phyloP scores from a whole-genome alignment of 2,797 vertebrate species.

The Apogon hyalosoma region DNA sequence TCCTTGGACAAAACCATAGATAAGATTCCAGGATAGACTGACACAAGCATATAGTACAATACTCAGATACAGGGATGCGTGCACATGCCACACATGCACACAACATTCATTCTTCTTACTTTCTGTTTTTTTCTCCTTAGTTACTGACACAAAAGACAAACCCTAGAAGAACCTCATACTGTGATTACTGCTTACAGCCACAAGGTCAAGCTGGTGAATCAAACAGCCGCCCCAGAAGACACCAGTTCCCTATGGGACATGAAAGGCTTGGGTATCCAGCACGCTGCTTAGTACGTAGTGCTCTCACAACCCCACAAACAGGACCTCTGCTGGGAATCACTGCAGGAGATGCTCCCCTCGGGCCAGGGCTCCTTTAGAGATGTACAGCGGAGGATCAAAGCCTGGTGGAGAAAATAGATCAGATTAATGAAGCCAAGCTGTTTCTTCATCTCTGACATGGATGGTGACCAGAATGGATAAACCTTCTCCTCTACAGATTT shows the following conservation, averaged over 20 bases:
- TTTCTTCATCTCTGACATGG: constrained; percentile 51
- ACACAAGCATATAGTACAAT: not conserved
- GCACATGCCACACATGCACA: constrained; percentile 11
- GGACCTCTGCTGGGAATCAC: constrained; percentile 49
- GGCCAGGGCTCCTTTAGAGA: constrained; percentile 57
- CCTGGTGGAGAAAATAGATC: constrained; percentile 60
- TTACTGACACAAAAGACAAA: constrained; percentile 16
- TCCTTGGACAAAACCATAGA: constrained; percentile 18
- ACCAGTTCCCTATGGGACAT: constrained; percentile 42
- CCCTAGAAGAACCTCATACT: constrained; percentile 20
- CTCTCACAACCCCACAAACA: constrained; percentile 33
- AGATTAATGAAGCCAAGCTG: constrained; percentile 71
- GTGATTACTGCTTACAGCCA: constrained; percentile 43
- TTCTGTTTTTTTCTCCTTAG: not conserved
- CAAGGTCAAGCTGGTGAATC: constrained; percentile 54
- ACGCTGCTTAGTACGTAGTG: constrained; percentile 10
- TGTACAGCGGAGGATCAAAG: constrained; percentile 67
- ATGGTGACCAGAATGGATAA: constrained; percentile 31
- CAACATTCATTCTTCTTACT: constrained; percentile 2
- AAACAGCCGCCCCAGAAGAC: constrained; percentile 45
- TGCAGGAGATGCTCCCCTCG: constrained; percentile 40
- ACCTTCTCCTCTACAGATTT: constrained; percentile 14
- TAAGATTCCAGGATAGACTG: constrained; percentile 7
- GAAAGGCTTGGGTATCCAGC: constrained; percentile 55
- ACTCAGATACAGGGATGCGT: constrained; percentile 1